Evolutionary conservation across 2,797 vertebrate genomes (phyloP).

Genomic region (Darevskia mixta): DNA sequence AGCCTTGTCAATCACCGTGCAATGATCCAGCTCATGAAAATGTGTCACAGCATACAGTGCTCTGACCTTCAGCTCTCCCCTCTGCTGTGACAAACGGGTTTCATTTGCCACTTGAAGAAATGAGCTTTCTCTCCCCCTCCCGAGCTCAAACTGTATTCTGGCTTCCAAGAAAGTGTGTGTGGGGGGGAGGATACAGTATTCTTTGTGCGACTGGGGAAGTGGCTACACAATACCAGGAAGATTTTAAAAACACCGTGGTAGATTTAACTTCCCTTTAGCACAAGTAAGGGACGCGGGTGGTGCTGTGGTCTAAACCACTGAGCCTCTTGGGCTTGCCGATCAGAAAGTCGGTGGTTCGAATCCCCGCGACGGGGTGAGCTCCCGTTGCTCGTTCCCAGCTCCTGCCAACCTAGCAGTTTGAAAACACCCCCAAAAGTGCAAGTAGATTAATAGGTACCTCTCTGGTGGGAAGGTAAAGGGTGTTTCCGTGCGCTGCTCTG

Average conservation of each 20-base stretch:
- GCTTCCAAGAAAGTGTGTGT: background rate
- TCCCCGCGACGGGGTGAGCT: too few species aligned
- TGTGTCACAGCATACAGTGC: constrained; percentile 66
- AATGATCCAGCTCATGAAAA: constrained; percentile 75
- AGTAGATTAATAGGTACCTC: too few species aligned
- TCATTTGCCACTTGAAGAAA: constrained; percentile 72
- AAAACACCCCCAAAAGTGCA: too few species aligned
- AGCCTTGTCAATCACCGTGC: constrained; percentile 74
- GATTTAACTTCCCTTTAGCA: constrained; percentile 18
- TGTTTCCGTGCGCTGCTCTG: too few species aligned
- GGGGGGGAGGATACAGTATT: background rate
- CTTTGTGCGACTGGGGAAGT: constrained; percentile 30
- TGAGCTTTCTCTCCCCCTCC: constrained; percentile 56
- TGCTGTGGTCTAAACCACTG: too few species aligned
- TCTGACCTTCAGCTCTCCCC: constrained; percentile 74
- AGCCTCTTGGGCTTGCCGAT: too few species aligned
- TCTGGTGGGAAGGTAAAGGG: too few species aligned
- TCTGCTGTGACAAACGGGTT: constrained; percentile 76
- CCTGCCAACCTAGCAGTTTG: too few species aligned
- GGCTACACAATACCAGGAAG: background rate
- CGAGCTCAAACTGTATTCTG: constrained; percentile 29
- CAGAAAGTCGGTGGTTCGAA: too few species aligned
- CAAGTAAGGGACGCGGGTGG: background rate
- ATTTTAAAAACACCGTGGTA: constrained; percentile 6
- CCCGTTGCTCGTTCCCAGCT: too few species aligned